Percentiles rank a stretch among this genome's conserved stretches.
Conservation (phyloP, 2,113 vertebrate genomes). For the Cyphomyrus plagiostoma region DNA sequence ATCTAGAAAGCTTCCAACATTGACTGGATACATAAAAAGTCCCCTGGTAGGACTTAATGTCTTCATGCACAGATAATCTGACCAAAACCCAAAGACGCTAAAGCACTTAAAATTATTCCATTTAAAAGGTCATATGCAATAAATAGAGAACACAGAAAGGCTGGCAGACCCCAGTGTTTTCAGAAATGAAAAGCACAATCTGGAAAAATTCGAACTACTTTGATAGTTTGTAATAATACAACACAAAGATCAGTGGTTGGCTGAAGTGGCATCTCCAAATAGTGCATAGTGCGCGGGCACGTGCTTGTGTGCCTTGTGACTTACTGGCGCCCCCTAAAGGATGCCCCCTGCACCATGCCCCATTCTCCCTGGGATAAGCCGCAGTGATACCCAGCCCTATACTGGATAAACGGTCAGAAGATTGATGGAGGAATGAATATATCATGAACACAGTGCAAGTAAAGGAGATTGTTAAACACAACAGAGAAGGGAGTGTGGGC, state of each 20-base stretch:
- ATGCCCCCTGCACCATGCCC: background rate
- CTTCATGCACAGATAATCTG: background rate
- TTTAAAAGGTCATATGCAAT: background rate
- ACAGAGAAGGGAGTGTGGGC: background rate
- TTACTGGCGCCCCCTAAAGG: background rate
- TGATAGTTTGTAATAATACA: background rate
- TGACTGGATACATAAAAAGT: background rate
- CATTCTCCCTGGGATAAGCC: background rate
- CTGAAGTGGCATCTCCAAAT: background rate
- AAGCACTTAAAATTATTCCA: background rate
- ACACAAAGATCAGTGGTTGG: background rate
- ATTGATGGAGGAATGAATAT: background rate
- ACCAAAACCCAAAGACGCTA: background rate
- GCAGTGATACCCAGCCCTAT: background rate
- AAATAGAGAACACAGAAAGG: background rate
- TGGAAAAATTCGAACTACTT: background rate
- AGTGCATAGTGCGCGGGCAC: background rate
- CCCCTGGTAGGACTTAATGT: background rate
- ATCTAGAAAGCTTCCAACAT: background rate
- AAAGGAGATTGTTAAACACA: background rate
- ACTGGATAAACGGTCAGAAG: background rate
- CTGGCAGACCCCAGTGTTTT: background rate
- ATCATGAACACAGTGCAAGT: background rate
- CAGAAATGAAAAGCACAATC: background rate
- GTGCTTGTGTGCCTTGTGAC: background rate